Conservation (phyloP, 1,140 invertebrate species). For the Bombus waltoni region DNA sequence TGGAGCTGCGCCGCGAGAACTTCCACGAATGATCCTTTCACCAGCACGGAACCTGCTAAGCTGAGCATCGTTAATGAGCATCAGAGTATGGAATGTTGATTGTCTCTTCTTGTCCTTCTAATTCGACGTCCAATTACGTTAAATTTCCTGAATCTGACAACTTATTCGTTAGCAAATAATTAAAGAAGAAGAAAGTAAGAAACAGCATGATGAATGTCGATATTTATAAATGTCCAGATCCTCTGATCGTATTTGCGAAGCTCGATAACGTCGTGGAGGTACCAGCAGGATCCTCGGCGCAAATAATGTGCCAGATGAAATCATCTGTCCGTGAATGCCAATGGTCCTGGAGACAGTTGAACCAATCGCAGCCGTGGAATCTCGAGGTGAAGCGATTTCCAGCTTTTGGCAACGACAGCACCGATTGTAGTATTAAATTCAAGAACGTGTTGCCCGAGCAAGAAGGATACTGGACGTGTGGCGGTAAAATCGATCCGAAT, state of each 20-base stretch:
- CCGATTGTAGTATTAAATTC: constrained; percentile 80
- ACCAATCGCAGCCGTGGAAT: constrained; percentile 78
- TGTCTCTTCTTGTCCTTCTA: neutral
- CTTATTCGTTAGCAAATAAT: neutral
- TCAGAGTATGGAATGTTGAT: constrained; percentile 65
- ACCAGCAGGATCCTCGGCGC: constrained; percentile 73
- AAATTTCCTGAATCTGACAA: too few relatives aligned
- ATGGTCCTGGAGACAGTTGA: constrained; percentile 80
- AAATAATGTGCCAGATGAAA: constrained; percentile 76
- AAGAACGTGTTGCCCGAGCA: constrained; percentile 77
- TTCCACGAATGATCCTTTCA: constrained; percentile 75
- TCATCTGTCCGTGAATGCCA: constrained; percentile 78
- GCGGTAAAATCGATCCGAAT: constrained; percentile 71
- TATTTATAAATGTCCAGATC: constrained; percentile 43
- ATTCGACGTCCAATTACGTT: neutral
- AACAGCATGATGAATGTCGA: neutral
- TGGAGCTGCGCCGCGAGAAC: constrained; percentile 80
- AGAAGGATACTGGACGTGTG: constrained; percentile 81
- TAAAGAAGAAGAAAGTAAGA: neutral
- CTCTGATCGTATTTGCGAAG: constrained; percentile 49
- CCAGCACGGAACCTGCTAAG: constrained; percentile 77
- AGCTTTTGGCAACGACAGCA: constrained; percentile 76
- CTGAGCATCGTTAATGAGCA: constrained; percentile 76
- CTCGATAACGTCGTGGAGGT: constrained; percentile 73
- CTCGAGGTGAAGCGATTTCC: constrained; percentile 79